These are phyloP conservation scores for Nebria brevicollis DNA, from an alignment of 2,888 invertebrate species.

Conservation along the genomic window DNA sequence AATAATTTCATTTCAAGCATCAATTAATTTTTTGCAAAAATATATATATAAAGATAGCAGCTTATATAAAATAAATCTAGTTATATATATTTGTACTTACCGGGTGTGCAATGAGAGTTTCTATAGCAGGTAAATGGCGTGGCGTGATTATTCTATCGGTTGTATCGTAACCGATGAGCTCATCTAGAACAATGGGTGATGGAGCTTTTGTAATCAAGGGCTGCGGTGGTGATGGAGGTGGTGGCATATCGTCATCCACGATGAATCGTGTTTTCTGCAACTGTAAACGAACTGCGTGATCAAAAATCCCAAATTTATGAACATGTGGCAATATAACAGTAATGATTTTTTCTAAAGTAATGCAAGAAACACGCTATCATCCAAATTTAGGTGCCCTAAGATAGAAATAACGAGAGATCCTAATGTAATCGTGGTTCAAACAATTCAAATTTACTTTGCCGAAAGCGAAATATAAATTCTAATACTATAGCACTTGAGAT, in stretches of 20 bases:
- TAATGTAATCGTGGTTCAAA: too few relatives aligned
- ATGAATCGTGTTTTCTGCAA: constrained; percentile 67
- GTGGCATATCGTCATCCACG: constrained; percentile 66
- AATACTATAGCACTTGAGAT: too few relatives aligned
- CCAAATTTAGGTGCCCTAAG: too few relatives aligned
- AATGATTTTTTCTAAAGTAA: too few relatives aligned
- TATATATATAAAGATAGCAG: neutral
- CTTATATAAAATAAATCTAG: neutral
- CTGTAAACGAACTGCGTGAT: neutral
- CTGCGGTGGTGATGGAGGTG: constrained; percentile 65
- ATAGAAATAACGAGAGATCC: too few relatives aligned
- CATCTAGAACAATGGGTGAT: constrained; percentile 11
- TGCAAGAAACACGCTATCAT: too few relatives aligned
- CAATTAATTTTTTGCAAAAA: too few relatives aligned
- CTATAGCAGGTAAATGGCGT: constrained; percentile 27
- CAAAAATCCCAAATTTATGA: neutral
- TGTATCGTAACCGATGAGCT: constrained; percentile 21
- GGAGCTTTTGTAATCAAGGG: neutral
- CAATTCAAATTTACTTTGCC: too few relatives aligned
- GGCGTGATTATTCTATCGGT: constrained; percentile 31
- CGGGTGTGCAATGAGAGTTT: constrained; percentile 7
- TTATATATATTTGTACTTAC: constrained; percentile 4
- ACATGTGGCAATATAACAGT: too few relatives aligned
- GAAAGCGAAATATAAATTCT: too few relatives aligned
- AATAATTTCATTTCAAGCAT: too few relatives aligned